phyloP scores from a whole-genome alignment of 2,888 invertebrate species.

The Limnephilus lunatus region DNA sequence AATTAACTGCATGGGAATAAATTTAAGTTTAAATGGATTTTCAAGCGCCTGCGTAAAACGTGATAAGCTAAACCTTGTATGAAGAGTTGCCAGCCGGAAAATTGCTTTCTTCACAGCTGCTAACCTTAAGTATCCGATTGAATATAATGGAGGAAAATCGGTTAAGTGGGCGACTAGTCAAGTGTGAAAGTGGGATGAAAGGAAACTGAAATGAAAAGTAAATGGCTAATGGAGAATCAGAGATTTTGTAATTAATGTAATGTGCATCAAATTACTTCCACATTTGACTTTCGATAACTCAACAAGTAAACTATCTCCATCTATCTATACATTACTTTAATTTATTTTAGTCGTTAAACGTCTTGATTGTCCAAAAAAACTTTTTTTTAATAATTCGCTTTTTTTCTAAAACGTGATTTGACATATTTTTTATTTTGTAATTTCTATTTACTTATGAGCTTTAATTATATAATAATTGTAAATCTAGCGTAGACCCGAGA shows the following conservation, averaged over 20 bases:
- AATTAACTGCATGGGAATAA: neutral
- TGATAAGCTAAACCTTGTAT: neutral
- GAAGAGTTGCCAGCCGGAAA: neutral
- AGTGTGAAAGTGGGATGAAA: neutral
- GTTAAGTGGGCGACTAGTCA: neutral
- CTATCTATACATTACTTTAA: neutral
- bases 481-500: no score
- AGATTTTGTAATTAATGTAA: neutral
- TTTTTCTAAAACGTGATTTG: no score
- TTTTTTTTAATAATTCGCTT: no score
- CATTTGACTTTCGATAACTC: neutral
- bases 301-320: neutral
- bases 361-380: no score
- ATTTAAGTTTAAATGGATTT: neutral
- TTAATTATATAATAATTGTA: no score
- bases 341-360: no score
- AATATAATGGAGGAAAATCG: neutral
- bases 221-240: neutral
- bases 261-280: neutral
- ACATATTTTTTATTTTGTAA: no score
- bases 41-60: neutral
- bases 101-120: neutral
- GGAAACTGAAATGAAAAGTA: neutral
- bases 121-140: neutral
- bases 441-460: no score